phyloP scores from a whole-genome alignment of 2,797 vertebrate genomes.

The Gymnothorax javanicus region DNA sequence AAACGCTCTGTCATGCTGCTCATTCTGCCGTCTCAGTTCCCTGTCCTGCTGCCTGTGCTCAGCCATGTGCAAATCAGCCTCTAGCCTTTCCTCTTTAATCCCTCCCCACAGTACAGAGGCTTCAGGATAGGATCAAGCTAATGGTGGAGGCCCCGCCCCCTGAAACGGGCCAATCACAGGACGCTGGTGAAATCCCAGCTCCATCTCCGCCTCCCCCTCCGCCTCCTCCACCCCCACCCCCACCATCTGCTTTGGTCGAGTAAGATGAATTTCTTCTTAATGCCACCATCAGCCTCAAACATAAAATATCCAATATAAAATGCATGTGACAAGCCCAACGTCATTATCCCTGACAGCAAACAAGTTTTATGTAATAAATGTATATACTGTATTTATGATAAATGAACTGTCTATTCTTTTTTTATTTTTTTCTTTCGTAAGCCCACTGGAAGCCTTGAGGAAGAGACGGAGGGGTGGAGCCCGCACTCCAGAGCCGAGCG shows the following conservation, averaged over 20 bases:
- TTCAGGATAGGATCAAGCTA: conserved; percentile 47
- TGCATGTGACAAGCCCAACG: too few species aligned
- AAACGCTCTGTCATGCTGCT: background rate
- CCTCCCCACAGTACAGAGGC: conserved; percentile 54
- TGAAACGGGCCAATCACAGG: conserved; percentile 33
- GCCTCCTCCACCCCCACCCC: conserved; percentile 53
- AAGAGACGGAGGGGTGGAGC: conserved; percentile 56
- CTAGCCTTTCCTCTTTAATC: background rate
- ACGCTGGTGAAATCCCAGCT: conserved; percentile 10
- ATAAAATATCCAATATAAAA: background rate
- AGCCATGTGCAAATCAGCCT: background rate
- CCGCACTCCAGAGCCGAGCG: conserved; percentile 24
- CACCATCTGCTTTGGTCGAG: conserved; percentile 45
- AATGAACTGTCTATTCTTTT: too few species aligned
- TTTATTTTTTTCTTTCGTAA: conserved; percentile 36
- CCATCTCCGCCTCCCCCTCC: background rate
- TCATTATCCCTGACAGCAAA: too few species aligned
- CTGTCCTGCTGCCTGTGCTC: background rate
- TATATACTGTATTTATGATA: too few species aligned
- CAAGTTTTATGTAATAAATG: too few species aligned
- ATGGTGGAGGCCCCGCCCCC: conserved; percentile 9
- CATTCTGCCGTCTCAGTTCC: too few species aligned
- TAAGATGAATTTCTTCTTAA: conserved; percentile 47
- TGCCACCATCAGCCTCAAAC: background rate
- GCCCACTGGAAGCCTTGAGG: conserved; percentile 63